Base-by-base conservation (phyloP, 2,888 invertebrate genomes). In the Nowickia ferox region DNA sequence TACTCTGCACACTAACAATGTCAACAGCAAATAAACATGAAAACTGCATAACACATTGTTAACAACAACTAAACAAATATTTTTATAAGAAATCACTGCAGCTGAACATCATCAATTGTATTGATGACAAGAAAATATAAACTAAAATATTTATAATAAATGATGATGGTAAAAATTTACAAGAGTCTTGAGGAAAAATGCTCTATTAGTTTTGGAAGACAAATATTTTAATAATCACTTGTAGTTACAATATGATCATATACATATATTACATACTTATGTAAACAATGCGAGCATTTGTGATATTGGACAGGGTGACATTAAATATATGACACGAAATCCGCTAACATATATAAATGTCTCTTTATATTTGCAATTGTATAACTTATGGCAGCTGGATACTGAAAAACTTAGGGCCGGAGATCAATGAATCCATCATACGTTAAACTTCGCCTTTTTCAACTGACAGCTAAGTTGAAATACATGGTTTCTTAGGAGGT, bases 1-100 rank as follows among this genome's bases (percentile, higher is more conserved):
- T 57, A 75, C 48, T 71, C 13, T 40, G 44, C 71, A 30, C 30
- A 30, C 6, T 4, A 75, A 84, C 74, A 79, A 84, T 71, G 71
- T 75, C 74, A 82, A 59, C 65, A 72, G 66, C 40, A 69, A 63
- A 78, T 11, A 15, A 30, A 40, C 40, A 38, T 22, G 22, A 38
- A 71, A 72, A 51, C 19, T 46, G 65, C 74, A 69, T 61, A 68
- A 63, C 53, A 68, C 61, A 46, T 59, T 57, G 66, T 74, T 44
- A 76, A 59, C 69, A 79, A 79, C 51, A 74, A 66, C 38, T 57
- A 57, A 19, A 22, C 53, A 77, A 77, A 74, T 72, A 72, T 48
- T 59, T 57, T 55, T 55, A 44, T 55, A 69, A 15, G 19, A 74
- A 74, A 48, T 74, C 48, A 38, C 42, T 40, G n/a, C 22, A 38